These are phyloP conservation scores for Panopea generosa DNA, from an alignment of 2,888 invertebrate genomes.

Conservation along the genomic window DNA sequence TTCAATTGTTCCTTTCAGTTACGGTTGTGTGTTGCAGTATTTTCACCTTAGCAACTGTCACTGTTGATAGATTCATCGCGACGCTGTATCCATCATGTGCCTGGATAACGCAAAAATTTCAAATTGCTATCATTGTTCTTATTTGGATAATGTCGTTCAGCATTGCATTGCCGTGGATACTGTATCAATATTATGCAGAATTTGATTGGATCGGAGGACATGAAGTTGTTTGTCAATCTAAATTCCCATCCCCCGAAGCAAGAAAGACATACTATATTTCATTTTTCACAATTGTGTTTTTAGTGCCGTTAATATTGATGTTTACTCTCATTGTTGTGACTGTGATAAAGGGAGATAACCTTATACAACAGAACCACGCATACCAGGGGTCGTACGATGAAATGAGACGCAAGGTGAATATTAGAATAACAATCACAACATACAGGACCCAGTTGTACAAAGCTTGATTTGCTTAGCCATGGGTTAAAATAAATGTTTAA, in stretches of 20 bases:
- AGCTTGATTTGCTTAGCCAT: no score
- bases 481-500: no score
- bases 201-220: conserved; percentile 66
- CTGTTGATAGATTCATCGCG: conserved; percentile 64
- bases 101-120: conserved; percentile 62
- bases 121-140: conserved; percentile 42
- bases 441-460: no score
- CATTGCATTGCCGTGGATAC: conserved; percentile 62
- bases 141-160: conserved; percentile 57
- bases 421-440: not conserved
- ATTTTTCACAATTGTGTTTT: conserved; percentile 56
- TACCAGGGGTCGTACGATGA: conserved; percentile 19
- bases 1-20: conserved; percentile 49
- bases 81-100: conserved; percentile 41
- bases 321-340: conserved; percentile 57
- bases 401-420: conserved; percentile 57
- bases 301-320: conserved; percentile 66
- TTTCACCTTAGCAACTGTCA: conserved; percentile 59
- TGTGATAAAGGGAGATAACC: conserved; percentile 32
- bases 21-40: conserved; percentile 61
- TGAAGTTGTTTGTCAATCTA: conserved; percentile 58
- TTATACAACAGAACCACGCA: not conserved
- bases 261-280: conserved; percentile 55
- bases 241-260: conserved; percentile 58
- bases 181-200: conserved; percentile 57